Conservation (phyloP, 2,113 vertebrate genomes). For the Cathartes aura region DNA sequence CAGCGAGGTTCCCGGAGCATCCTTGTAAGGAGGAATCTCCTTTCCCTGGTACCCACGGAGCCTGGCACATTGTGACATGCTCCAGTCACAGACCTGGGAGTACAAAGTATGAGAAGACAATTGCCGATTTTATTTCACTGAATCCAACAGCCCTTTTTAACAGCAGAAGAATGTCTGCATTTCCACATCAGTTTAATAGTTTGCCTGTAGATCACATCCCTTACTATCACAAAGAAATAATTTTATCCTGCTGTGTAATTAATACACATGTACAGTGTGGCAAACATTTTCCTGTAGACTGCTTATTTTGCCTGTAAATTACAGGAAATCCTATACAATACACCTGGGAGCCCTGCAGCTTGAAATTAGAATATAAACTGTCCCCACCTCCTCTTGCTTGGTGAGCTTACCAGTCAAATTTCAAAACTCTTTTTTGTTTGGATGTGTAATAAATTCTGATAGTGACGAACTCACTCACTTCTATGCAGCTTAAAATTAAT, state of each 20-base stretch:
- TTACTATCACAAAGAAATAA: constrained; percentile 78
- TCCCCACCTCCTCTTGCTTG: constrained; percentile 72
- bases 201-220: constrained; percentile 70
- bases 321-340: constrained; percentile 82
- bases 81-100: neutral
- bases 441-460: constrained; percentile 53
- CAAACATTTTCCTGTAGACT: constrained; percentile 78
- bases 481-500: constrained; percentile 54
- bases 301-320: constrained; percentile 83
- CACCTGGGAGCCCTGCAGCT: constrained; percentile 80
- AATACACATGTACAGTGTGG: constrained; percentile 75
- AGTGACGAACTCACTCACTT: constrained; percentile 44
- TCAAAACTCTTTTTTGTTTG: constrained; percentile 46
- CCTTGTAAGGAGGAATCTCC: neutral
- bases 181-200: constrained; percentile 62
- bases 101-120: neutral
- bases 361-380: constrained; percentile 79
- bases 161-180: constrained; percentile 50
- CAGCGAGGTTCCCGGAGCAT: rapidly evolving
- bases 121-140: constrained; percentile 10
- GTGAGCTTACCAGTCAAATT: constrained; percentile 60
- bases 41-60: rapidly evolving
- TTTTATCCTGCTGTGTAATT: constrained; percentile 84
- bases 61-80: neutral
- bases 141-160: constrained; percentile 40